These are phyloP conservation scores for Chrysolina haemoptera DNA, from an alignment of 2,888 invertebrate genomes.

Conservation along the genomic window DNA sequence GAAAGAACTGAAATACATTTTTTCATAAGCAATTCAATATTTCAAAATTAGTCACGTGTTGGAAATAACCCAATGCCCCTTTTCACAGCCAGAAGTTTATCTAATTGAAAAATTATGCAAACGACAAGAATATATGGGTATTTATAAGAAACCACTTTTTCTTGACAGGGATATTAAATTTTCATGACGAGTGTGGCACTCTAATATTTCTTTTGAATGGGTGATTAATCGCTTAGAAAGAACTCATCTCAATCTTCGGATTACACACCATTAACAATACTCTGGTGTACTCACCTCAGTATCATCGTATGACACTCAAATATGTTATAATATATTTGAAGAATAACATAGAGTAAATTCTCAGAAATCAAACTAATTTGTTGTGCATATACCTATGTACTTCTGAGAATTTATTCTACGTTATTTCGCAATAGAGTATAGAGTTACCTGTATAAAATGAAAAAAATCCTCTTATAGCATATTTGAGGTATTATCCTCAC, in stretches of 20 bases:
- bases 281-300: constrained; percentile 2
- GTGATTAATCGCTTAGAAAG: constrained; percentile 28
- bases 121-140: background rate
- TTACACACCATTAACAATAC: constrained; percentile 29
- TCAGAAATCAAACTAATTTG: too few species aligned
- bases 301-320: background rate
- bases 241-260: constrained; percentile 16
- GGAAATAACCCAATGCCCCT: too few species aligned
- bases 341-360: too few species aligned
- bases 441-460: too few species aligned
- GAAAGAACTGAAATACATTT: too few species aligned
- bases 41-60: background rate
- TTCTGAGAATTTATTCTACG: too few species aligned
- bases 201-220: constrained; percentile 18
- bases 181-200: constrained; percentile 30
- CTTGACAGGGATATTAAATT: constrained; percentile 29
- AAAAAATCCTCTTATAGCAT: too few species aligned
- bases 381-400: too few species aligned
- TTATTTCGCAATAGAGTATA: too few species aligned
- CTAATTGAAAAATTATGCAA: background rate
- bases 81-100: too few species aligned
- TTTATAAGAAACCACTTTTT: constrained; percentile 19
- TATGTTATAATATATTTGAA: background rate
- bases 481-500: too few species aligned
- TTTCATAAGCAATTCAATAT: background rate